Base-by-base conservation (phyloP, 2,113 vertebrate species). In the Heptranchias perlo region DNA sequence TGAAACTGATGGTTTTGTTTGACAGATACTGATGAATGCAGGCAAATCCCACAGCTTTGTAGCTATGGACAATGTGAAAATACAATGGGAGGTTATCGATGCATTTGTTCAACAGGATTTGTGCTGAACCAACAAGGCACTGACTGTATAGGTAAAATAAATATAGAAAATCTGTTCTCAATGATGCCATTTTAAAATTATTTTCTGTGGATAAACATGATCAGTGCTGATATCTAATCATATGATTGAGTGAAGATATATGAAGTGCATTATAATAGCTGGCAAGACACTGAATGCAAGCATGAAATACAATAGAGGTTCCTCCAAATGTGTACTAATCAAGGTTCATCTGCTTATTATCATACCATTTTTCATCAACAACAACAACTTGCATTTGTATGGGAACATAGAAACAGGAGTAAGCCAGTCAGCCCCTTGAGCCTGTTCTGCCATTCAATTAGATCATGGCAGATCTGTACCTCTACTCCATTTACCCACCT, bases 21-120 rank as follows among this genome's bases (percentile, higher is more conserved):
- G 39, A 47, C 93, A 96, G 96, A 96, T 44, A 44, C 28, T 94
- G 87, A 96, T 93, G 96, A 96, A 93, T 96, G 96, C 96, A 67
- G 64, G n/a, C 23, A 64, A 91, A 58, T 69, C n/a, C 96, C 96
- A 94, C 96, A 91, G 8, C 61, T 69, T 54, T 96, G 96, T 92
- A 93, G n/a, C 96, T 49, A 96, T 35, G 96, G 96, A 65, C 54
- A 67, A 54, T 96, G 96, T 96, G 87, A 44, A 93, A 96, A 96
- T 84, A 93, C 64, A 25, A 49, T 49, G 39, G 96, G 96, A 73
- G 31, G 86, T n/a, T 96, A 89, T 62, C 58, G 87, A 25, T 96
- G 96, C 35, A 65, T 52, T 49, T 96, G 96, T 93, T 73, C 39
- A 65, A 44, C 87, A 5, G 96, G 96, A 47, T 92, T 94, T 93